Percentiles rank a stretch among this genome's conserved stretches.
These are phyloP conservation scores for Xylota segnis DNA, from an alignment of 2,888 invertebrate species.

Conservation along the genomic window DNA sequence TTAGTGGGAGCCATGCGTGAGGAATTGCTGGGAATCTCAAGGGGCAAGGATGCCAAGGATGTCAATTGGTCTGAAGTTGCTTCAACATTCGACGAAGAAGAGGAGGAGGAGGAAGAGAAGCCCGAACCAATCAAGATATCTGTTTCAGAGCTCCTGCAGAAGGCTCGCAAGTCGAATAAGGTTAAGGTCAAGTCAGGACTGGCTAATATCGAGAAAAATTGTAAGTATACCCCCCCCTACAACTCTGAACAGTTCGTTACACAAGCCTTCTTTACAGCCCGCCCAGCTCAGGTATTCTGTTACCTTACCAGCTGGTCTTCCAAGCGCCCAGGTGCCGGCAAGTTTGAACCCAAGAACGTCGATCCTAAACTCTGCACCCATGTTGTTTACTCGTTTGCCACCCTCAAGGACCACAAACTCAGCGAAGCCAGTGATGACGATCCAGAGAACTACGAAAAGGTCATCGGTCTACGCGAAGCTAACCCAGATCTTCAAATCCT, in stretches of 20 bases:
- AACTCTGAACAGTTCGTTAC: background rate
- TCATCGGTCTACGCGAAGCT: conserved; percentile 93
- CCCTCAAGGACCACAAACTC: conserved; percentile 93
- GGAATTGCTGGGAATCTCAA: conserved; percentile 93
- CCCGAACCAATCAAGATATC: conserved; percentile 91
- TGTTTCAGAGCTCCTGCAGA: conserved; percentile 89
- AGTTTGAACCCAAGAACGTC: conserved; percentile 95
- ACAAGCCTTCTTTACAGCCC: conserved; percentile 86
- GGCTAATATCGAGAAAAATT: conserved; percentile 86
- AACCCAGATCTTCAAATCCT: conserved; percentile 95
- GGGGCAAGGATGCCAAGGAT: conserved; percentile 93
- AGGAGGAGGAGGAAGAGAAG: conserved; percentile 86
- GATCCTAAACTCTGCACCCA: conserved; percentile 96
- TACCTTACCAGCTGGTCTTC: conserved; percentile 98
- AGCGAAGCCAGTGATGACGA: conserved; percentile 93
- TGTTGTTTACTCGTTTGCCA: conserved; percentile 97
- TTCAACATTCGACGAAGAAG: conserved; percentile 86
- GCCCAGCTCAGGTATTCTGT: conserved; percentile 95
- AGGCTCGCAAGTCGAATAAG: conserved; percentile 89
- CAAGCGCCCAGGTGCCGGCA: conserved; percentile 94
- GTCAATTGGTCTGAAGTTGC: conserved; percentile 94
- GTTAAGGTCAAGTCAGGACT: conserved; percentile 86
- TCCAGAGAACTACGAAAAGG: conserved; percentile 93
- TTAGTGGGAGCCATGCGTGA: conserved; percentile 96
- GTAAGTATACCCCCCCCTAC: conserved; percentile 85